Evolutionary conservation across 2,888 invertebrate genomes (phyloP).

Genomic region (Ephialtes manifestator): DNA sequence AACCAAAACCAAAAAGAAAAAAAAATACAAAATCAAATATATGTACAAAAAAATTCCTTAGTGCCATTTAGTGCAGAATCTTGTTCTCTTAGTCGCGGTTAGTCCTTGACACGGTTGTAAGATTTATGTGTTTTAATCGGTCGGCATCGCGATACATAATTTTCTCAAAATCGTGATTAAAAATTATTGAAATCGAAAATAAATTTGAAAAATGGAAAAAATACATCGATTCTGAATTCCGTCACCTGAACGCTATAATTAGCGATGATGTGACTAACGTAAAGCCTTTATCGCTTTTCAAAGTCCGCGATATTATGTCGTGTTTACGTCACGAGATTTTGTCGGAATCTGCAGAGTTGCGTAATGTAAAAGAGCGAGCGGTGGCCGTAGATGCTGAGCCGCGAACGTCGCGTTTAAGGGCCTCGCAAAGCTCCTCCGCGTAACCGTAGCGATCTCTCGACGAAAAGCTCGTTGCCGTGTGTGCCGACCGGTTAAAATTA

Average conservation of each 20-base stretch:
- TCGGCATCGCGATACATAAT: constrained; percentile 38
- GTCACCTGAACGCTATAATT: constrained; percentile 3
- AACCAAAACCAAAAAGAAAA: background rate
- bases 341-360: constrained; percentile 42
- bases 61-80: constrained; percentile 43
- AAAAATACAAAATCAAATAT: constrained; percentile 1
- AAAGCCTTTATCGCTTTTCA: constrained; percentile 12
- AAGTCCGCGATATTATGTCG: constrained; percentile 10
- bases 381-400: constrained; percentile 31
- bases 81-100: constrained; percentile 39
- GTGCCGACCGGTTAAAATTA: constrained; percentile 82
- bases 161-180: background rate
- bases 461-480: constrained; percentile 48
- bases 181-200: background rate
- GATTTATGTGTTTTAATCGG: constrained; percentile 57
- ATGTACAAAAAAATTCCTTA: constrained; percentile 16
- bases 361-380: constrained; percentile 33
- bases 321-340: constrained; percentile 34
- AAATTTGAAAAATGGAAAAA: background rate
- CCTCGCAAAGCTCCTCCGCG: constrained; percentile 23
- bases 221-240: background rate
- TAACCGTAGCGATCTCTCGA: constrained; percentile 59
- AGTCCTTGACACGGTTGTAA: constrained; percentile 55
- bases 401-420: constrained; percentile 34
- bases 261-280: background rate